These are phyloP conservation scores for Scomber colias DNA, from an alignment of 2,113 vertebrate species.

Conservation along the genomic window DNA sequence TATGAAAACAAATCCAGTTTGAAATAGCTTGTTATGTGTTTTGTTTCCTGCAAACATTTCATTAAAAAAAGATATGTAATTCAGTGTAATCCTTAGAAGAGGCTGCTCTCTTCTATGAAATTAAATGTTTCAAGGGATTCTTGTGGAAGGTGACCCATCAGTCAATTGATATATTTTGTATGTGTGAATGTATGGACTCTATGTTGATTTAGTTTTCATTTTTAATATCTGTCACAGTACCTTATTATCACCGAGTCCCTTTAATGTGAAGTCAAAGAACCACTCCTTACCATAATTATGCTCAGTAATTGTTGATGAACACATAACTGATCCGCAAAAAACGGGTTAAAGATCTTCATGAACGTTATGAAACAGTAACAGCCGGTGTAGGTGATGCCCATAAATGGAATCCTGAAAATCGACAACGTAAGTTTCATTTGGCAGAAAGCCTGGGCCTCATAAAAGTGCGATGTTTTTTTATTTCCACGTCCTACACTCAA, in stretches of 20 bases:
- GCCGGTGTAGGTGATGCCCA: rapidly evolving
- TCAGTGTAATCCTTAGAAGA: not conserved
- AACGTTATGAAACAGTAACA: not conserved
- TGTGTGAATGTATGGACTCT: not conserved
- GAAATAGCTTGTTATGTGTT: not conserved
- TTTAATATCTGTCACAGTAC: not conserved
- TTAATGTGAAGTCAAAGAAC: constrained; percentile 49
- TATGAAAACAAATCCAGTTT: not conserved
- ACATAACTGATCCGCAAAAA: no score
- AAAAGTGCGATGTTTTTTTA: rapidly evolving
- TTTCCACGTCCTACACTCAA: not conserved
- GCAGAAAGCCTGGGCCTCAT: not conserved
- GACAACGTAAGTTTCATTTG: not conserved
- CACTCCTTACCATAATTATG: not conserved
- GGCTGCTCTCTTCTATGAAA: not conserved
- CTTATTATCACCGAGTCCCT: not conserved
- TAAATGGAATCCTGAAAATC: not conserved
- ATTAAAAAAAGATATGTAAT: no score
- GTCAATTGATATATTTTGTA: constrained; percentile 7
- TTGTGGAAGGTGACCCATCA: not conserved
- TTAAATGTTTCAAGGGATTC: not conserved
- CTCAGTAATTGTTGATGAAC: not conserved
- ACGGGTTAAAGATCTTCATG: no score
- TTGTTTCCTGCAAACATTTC: not conserved
- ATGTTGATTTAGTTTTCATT: not conserved